Evolutionary conservation across 2,797 vertebrate genomes (phyloP), one percentile per base, ranked within the genome.

Genomic region (Graptemys geographica): DNA sequence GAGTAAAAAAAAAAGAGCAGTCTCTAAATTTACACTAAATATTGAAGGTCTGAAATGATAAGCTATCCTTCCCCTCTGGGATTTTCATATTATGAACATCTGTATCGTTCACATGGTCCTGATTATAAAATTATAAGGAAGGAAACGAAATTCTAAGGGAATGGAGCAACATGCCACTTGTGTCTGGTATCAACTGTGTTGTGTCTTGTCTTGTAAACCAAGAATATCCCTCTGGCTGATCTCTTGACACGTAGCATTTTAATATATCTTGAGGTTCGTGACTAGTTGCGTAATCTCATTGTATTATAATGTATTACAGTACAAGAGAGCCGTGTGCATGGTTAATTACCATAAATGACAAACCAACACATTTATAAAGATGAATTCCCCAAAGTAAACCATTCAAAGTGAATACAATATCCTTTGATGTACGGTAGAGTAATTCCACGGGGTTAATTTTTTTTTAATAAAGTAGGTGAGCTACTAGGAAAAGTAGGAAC

Each of bases 331-430:
- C 44, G 90, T 86, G 37, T 96, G 51, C 76, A 87, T 90, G 72
- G 49, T 25, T 92, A 53, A 97, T 97, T 96, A 96, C 76, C 88
- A 96, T 95, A 98, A 98, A 97, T 95, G 90, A 97, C 69, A 94
- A 76, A 96, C 57, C 44, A 79, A 83, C 6, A 33, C 56, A 90
- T 96, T 95, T 95, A 96, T 89, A 96, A 97, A 97, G 90, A 96
- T 28, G 85, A 93, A 96, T 97, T 83, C 79, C 12, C 69, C 62
- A 85, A 86, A 81, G 83, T 76, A 93, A 96, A 94, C 85, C 62
- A 89, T 94, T 97, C 37, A 96, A 91, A 94, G 33, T 83, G 85
- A 91, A 87, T 87, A 89, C 82, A 69, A 56, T 3, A 1, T 92
- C 59, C 57, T 97, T 96, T 97, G 92, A 95, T 94, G 93, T 65